Percentiles rank a stretch among this genome's conserved stretches.
Evolutionary conservation across 2,113 vertebrate genomes (phyloP).

Genomic region (Bufo gargarizans): DNA sequence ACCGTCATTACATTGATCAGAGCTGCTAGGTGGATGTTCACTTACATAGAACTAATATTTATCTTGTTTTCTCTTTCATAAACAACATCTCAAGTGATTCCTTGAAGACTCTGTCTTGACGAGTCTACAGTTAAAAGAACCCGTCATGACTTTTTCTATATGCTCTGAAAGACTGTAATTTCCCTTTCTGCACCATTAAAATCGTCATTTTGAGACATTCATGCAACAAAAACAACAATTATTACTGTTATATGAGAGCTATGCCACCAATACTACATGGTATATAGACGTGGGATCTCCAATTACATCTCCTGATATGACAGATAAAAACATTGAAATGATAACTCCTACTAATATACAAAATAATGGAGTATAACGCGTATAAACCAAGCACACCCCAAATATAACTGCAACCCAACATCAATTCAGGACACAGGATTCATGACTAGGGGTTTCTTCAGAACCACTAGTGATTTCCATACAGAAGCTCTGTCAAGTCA

Average conservation of each 20-base stretch:
- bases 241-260: background rate
- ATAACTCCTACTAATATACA: background rate
- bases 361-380: background rate
- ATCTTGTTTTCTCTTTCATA: background rate
- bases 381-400: background rate
- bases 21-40: background rate
- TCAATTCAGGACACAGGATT: background rate
- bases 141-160: background rate
- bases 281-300: background rate
- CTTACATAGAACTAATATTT: background rate
- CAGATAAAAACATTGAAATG: background rate
- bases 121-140: background rate
- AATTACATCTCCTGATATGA: background rate
- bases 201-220: background rate
- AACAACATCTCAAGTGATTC: background rate
- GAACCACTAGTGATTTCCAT: background rate
- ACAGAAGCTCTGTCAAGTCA: too few species aligned
- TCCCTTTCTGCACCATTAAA: background rate
- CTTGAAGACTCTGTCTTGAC: background rate
- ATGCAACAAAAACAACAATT: background rate
- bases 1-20: background rate
- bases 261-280: background rate
- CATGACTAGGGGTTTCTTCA: background rate
- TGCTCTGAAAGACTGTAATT: slow-evolving; percentile 8
- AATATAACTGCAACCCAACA: background rate